Evolutionary conservation across 2,113 vertebrate species (phyloP), one percentile per base, ranked within the genome.

Genomic region (Atractosteus spatula): DNA sequence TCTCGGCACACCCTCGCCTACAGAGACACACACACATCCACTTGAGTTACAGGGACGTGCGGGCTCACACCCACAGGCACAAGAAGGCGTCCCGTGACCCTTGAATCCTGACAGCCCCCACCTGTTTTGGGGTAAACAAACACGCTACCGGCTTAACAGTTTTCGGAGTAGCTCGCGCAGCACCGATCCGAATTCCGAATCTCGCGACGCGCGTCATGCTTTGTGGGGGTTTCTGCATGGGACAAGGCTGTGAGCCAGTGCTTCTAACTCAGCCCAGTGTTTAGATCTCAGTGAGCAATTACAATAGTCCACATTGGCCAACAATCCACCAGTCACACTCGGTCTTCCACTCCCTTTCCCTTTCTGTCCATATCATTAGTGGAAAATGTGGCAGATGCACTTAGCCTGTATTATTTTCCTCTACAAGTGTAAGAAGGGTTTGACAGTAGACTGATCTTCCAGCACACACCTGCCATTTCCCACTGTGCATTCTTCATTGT

Each of bases 331-430:
- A 86, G 84, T 87, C 73, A 84, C 82, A 83, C 75, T 59, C 55
- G 72, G 69, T 82, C 84, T 87, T 82, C 86, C 65, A 11, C 43
- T 51, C 16, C 7, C 16, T 55, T 67, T 8, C 13, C 11, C 55
- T 42, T 85, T 88, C 85, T 85, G 82, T 88, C 82, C 87, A 85
- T 83, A 8, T 59, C n/a, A 59, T n/a, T n/a, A 59, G 56, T 59
- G n/a, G 56, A 5, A 13, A 59, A 59, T 12, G n/a, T 59, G 7
- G 13, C 56, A 7, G 11, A 12, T 12, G 7, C 56, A 14, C n/a
- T n/a, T n/a, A 1, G 13, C 11, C 29, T 29, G 29, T 29, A 29
- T 29, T 29, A 29, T 29, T 29, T 29, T 29, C 29, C 29, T 29
- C 29, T 29, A 29, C 29, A 29, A 29, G 29, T 29, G 29, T 29